phyloP scores from a whole-genome alignment of 1,140 invertebrate genomes.

The Acromyrmex charruanus region DNA sequence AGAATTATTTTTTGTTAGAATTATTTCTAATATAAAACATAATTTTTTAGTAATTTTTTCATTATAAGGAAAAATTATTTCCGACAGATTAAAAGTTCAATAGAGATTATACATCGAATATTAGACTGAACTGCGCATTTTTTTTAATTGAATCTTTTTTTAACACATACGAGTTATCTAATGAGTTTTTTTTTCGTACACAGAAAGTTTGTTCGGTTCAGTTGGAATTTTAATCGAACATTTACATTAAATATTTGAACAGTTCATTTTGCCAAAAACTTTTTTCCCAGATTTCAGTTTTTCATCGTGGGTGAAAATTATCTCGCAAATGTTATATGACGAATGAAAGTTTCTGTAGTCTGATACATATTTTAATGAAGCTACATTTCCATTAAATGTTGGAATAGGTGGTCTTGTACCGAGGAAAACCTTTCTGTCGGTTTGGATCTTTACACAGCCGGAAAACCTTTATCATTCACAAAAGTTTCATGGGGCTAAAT shows the following conservation, averaged over 20 bases:
- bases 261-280: slow-evolving; percentile 17
- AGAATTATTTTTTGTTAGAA: not conserved
- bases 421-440: slow-evolving; percentile 7
- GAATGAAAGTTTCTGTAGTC: slow-evolving; percentile 38
- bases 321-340: not conserved
- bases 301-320: slow-evolving; percentile 22
- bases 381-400: slow-evolving; percentile 32
- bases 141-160: slow-evolving; percentile 37
- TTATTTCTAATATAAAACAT: not conserved
- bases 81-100: slow-evolving; percentile 9
- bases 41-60: not conserved
- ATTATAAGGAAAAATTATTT: not conserved
- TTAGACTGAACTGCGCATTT: not conserved
- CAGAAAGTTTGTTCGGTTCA: slow-evolving; percentile 9
- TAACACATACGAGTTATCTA: not conserved
- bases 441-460: not conserved
- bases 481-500: slow-evolving; percentile 37
- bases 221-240: slow-evolving; percentile 12
- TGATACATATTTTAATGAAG: slow-evolving; percentile 33
- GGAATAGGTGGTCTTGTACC: slow-evolving; percentile 26
- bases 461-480: slow-evolving; percentile 42
- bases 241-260: slow-evolving; percentile 50
- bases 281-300: slow-evolving; percentile 29
- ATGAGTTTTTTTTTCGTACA: not conserved
- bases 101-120: not conserved